Conservation (phyloP, 2,113 vertebrate species). For the Sander vitreus region DNA sequence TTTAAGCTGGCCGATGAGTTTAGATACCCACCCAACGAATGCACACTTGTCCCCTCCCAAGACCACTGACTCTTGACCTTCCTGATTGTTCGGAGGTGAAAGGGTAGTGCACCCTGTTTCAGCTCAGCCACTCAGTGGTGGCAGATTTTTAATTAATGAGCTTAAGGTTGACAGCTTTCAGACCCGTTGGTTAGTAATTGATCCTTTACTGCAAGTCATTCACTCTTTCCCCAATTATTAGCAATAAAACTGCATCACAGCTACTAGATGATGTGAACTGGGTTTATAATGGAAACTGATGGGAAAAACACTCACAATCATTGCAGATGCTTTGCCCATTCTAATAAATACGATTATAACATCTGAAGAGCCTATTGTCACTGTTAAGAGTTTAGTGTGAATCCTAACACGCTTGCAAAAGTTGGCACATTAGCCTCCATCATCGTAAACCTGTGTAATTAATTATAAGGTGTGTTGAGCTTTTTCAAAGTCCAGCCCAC, state of each 20-base stretch:
- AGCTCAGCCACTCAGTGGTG: slow-evolving; percentile 55
- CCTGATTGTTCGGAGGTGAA: slow-evolving; percentile 75
- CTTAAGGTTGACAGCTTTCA: slow-evolving; percentile 49
- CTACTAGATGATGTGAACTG: slow-evolving; percentile 1
- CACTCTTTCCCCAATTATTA: slow-evolving; percentile 1
- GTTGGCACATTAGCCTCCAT: neutral
- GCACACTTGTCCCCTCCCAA: slow-evolving; percentile 40
- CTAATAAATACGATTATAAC: neutral
- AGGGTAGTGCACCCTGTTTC: slow-evolving; percentile 60
- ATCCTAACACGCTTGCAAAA: neutral
- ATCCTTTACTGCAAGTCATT: slow-evolving; percentile 45
- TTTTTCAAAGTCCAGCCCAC: neutral
- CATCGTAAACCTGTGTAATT: slow-evolving; percentile 11
- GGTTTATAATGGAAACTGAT: slow-evolving; percentile 5
- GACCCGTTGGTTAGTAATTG: slow-evolving; percentile 62
- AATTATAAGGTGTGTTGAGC: neutral
- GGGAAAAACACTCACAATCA: neutral
- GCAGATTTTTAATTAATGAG: slow-evolving; percentile 65
- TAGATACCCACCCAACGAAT: neutral
- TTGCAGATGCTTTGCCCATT: neutral
- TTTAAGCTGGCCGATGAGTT: neutral
- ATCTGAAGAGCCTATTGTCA: neutral
- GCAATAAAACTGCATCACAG: slow-evolving; percentile 31
- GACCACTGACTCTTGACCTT: slow-evolving; percentile 74
- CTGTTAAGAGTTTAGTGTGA: neutral